A percentile compares a stretch with the other conserved stretches of the same genome.
phyloP scores from a whole-genome alignment of 2,113 vertebrate species.

The Phalacrocorax pelagicus region DNA sequence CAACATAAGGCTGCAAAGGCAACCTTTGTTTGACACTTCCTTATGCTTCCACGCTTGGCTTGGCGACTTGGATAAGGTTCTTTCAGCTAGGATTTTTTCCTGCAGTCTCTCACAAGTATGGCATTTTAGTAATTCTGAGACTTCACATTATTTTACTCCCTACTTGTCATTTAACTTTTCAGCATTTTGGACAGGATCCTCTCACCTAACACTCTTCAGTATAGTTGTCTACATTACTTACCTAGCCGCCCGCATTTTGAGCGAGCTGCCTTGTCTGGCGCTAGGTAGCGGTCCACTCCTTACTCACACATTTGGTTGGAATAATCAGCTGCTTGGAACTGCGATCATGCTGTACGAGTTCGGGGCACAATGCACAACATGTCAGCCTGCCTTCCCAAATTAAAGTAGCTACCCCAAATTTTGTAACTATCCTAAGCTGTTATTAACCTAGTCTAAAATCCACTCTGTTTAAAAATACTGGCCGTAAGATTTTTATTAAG shows the following conservation, averaged over 20 bases:
- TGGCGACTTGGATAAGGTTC: background rate
- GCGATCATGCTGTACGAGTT: background rate
- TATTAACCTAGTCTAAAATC: background rate
- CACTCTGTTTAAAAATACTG: background rate
- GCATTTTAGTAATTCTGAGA: background rate
- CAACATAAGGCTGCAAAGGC: background rate
- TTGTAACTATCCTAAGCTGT: background rate
- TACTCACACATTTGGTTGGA: background rate
- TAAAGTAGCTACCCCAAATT: background rate
- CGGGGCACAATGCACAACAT: background rate
- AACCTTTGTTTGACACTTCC: background rate
- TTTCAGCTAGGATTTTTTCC: background rate
- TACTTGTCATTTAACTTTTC: background rate
- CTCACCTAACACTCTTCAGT: background rate
- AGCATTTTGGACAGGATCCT: background rate
- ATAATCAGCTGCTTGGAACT: background rate
- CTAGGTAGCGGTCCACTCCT: background rate
- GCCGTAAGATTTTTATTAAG: background rate
- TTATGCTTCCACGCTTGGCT: background rate
- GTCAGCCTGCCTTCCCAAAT: background rate
- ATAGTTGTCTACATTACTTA: no score
- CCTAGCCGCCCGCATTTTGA: accelerated
- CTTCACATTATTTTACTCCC: background rate
- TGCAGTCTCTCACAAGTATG: accelerated
- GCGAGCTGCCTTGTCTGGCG: background rate